Evolutionary conservation across 2,113 vertebrate species (phyloP), one percentile per base, ranked within the genome.

Genomic region (Strigops habroptila): DNA sequence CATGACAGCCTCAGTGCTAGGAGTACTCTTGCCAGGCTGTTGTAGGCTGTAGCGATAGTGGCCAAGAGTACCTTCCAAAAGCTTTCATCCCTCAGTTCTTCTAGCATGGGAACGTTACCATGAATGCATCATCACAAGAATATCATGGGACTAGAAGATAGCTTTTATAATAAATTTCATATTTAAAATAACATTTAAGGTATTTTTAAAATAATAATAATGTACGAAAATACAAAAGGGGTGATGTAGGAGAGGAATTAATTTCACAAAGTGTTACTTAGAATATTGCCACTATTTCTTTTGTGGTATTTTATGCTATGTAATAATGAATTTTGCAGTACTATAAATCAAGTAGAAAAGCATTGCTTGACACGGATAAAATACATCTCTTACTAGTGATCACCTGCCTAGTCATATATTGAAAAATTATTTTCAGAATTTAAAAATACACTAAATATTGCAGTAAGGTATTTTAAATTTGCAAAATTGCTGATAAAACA

Each of bases 11-110:
- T 7, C 24, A 39, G 7, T 43, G 41, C 31, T 22, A 35, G 64
- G 39, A 55, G 10, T 41, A 35, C 24, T 55, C 24, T 60, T 48
- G n/a, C 69, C n/a, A 76, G 64, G 17, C 39, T 59, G 65, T 27
- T 30, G 13, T 39, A n/a, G 44, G 22, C 41, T 53, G 27, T 5
- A 49, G 46, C 7, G 3, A 55, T 3, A 68, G 35, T 0, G 2
- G 60, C 25, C 17, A 46, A 49, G 6, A 30, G 4, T 33, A 24
- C 11, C 19, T 70, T 85, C 28, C 14, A 75, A 64, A 73, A 73
- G 3, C 9, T 60, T 71, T 55, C 39, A 79, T 14, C 8, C 30
- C 21, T 35, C 69, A 22, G 12, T 35, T 51, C n/a, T 44, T 91
- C 62, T 28, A 18, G 3, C 14, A 41, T 10, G 33, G 19, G 25